These are phyloP conservation scores for Trogon melanurus DNA, from an alignment of 2,113 vertebrate species.

Conservation along the genomic window DNA sequence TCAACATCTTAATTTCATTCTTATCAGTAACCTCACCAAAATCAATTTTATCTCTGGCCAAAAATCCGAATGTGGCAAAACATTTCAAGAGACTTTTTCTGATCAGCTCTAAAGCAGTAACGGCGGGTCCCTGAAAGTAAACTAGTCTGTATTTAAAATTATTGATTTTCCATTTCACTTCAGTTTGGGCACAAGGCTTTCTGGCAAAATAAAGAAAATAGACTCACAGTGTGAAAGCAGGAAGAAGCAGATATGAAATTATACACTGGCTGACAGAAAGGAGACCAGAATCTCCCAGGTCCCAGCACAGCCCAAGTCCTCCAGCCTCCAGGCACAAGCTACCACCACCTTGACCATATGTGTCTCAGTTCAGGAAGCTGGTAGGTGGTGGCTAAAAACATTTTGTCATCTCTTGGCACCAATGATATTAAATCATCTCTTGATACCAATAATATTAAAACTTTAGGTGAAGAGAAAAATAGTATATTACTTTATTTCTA, in stretches of 20 bases:
- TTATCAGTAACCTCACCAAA: background rate
- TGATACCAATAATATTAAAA: background rate
- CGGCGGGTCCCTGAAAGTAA: background rate
- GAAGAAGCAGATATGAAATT: background rate
- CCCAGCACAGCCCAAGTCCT: fast-evolving
- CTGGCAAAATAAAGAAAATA: background rate
- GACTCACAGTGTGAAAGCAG: background rate
- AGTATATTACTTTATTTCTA: background rate
- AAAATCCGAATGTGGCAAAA: background rate
- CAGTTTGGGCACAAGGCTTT: background rate
- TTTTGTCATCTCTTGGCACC: background rate
- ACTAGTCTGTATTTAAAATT: background rate
- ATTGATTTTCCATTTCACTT: background rate
- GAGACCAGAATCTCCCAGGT: background rate
- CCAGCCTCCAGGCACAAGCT: background rate
- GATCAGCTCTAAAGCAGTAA: background rate
- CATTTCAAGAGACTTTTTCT: background rate
- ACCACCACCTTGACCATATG: background rate
- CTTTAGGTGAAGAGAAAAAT: background rate
- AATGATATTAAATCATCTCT: background rate
- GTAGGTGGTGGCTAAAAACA: background rate
- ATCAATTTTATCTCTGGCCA: background rate
- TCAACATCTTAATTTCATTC: background rate
- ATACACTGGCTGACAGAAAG: background rate
- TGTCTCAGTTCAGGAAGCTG: background rate